These are phyloP conservation scores for Anisognathus igniventris DNA, from an alignment of 2,797 vertebrate genomes.

Conservation along the genomic window DNA sequence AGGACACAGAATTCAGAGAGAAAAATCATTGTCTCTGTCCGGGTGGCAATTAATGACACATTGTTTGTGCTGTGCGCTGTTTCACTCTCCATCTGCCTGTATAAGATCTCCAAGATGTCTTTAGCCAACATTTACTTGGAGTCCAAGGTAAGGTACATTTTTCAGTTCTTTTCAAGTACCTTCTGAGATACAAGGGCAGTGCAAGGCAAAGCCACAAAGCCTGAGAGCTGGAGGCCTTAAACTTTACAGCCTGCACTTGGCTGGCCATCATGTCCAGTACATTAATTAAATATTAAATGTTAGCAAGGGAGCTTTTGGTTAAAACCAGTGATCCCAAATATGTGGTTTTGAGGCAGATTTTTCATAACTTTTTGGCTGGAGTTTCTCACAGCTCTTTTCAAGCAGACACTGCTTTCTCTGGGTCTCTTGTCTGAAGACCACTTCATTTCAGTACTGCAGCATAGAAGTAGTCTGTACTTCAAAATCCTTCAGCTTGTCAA, in stretches of 20 bases:
- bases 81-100: slow-evolving; percentile 92
- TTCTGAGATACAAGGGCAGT: not conserved
- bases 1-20: slow-evolving; percentile 84
- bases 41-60: slow-evolving; percentile 92
- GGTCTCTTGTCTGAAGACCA: not conserved
- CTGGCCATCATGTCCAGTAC: not conserved
- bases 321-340: not conserved
- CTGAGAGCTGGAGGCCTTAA: not conserved
- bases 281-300: not conserved
- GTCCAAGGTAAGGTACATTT: slow-evolving; percentile 85
- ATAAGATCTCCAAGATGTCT: slow-evolving; percentile 97
- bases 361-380: not conserved
- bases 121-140: slow-evolving; percentile 97
- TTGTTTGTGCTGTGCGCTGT: slow-evolving; percentile 92
- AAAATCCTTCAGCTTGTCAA: not conserved
- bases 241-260: not conserved
- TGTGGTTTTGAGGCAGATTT: not conserved
- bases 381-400: not conserved
- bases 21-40: slow-evolving; percentile 86
- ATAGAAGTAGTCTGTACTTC: not conserved
- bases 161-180: slow-evolving; percentile 33
- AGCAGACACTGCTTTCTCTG: not conserved
- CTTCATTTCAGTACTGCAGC: not conserved
- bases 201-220: not conserved
- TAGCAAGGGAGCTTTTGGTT: not conserved